These are phyloP conservation scores for Protophormia terraenovae DNA, from an alignment of 2,888 invertebrate species.

Conservation along the genomic window DNA sequence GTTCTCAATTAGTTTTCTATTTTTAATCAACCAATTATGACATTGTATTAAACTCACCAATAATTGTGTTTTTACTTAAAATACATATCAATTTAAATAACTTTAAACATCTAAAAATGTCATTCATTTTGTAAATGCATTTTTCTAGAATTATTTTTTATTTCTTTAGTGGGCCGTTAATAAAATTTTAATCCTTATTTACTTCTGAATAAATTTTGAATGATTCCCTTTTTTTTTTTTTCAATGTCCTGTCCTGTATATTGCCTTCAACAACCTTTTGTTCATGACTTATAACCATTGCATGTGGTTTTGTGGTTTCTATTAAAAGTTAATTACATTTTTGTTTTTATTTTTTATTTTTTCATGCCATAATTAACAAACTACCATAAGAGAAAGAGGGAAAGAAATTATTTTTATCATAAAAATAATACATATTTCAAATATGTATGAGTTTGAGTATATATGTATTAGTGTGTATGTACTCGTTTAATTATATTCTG, in stretches of 20 bases:
- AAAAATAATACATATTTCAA: neutral
- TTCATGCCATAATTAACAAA: slow-evolving; percentile 16
- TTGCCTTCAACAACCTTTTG: neutral
- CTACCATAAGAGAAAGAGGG: neutral
- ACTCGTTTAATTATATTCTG: slow-evolving; percentile 1
- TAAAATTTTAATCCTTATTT: neutral
- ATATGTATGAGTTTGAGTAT: neutral
- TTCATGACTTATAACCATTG: slow-evolving; percentile 12
- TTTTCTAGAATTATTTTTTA: neutral
- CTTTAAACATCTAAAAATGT: neutral
- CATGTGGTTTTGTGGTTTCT: slow-evolving; percentile 46
- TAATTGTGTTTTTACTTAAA: too few species aligned
- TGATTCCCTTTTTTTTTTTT: neutral
- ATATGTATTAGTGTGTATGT: neutral
- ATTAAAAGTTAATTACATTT: slow-evolving; percentile 50
- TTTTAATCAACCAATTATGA: too few species aligned
- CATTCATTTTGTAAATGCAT: neutral
- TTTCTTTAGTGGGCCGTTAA: neutral
- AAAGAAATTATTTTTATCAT: neutral
- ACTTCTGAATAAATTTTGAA: neutral
- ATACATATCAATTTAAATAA: too few species aligned
- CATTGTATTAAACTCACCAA: too few species aligned
- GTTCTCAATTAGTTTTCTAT: too few species aligned
- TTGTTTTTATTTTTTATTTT: slow-evolving; percentile 1
- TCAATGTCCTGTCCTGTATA: neutral